phyloP scores from a whole-genome alignment of 2,113 vertebrate genomes.

The Promerops cafer region DNA sequence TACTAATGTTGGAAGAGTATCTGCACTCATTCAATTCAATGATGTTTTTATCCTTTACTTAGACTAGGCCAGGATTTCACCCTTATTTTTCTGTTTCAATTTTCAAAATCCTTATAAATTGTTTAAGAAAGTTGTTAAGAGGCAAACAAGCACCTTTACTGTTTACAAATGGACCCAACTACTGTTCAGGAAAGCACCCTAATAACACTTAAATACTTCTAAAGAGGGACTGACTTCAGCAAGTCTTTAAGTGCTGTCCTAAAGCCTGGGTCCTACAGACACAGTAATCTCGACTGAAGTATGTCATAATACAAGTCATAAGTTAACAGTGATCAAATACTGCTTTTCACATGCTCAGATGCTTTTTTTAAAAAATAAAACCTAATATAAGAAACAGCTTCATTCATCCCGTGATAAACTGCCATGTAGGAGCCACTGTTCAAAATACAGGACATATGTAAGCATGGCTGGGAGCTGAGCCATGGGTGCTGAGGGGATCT shows the following conservation, averaged over 20 bases:
- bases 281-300: neutral
- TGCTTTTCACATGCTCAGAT: neutral
- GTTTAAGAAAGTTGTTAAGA: neutral
- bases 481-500: neutral
- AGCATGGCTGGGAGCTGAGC: neutral
- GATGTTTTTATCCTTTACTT: neutral
- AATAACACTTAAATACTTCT: neutral
- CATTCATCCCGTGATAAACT: neutral
- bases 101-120: neutral
- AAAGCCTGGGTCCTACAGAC: neutral
- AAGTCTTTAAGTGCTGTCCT: neutral
- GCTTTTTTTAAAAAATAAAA: neutral
- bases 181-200: neutral
- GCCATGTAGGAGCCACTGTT: neutral
- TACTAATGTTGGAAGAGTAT: neutral
- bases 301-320: neutral
- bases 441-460: fast-evolving
- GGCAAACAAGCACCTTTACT: neutral
- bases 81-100: neutral
- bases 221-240: neutral
- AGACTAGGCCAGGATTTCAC: neutral
- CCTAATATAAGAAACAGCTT: neutral
- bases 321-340: neutral
- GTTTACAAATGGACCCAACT: neutral
- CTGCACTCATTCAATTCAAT: neutral